phyloP scores from a whole-genome alignment of 2,888 invertebrate species.

The Pyrochroa serraticornis region DNA sequence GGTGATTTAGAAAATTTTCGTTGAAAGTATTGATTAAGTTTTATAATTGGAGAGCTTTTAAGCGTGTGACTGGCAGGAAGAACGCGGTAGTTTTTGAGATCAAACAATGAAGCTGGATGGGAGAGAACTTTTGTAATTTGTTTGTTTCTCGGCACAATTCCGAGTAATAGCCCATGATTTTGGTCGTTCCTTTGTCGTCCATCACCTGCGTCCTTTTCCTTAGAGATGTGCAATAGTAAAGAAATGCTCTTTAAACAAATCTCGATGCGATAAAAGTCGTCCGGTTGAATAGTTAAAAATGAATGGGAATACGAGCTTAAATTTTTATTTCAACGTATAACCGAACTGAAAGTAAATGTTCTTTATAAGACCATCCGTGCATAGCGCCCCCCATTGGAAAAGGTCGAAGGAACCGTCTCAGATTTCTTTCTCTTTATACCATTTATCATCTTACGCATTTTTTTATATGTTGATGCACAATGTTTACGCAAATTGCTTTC shows the following conservation, averaged over 20 bases:
- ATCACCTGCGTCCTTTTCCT: conserved; percentile 13
- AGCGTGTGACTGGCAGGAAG: no score
- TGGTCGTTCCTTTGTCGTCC: conserved; percentile 16
- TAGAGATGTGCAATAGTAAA: not conserved
- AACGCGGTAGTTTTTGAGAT: conserved; percentile 1
- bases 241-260: conserved; percentile 16
- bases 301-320: conserved; percentile 25
- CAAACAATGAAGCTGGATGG: conserved; percentile 13
- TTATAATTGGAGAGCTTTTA: no score
- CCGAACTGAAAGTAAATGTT: conserved; percentile 29
- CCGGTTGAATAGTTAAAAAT: conserved; percentile 25
- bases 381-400: conserved; percentile 22
- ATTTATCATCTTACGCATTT: conserved; percentile 23
- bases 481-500: not conserved
- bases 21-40: no score
- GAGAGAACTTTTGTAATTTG: conserved; percentile 21
- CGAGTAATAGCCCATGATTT: conserved; percentile 19
- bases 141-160: conserved; percentile 21
- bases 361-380: conserved; percentile 31
- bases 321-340: conserved; percentile 28
- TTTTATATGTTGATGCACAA: conserved; percentile 18
- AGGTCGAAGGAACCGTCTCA: conserved; percentile 24
- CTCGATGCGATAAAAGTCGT: conserved; percentile 19
- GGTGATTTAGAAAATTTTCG: no score
- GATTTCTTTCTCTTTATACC: conserved; percentile 23